These are phyloP conservation scores for Eucera pruinosa DNA, from an alignment of 2,888 invertebrate species.

Conservation along the genomic window DNA sequence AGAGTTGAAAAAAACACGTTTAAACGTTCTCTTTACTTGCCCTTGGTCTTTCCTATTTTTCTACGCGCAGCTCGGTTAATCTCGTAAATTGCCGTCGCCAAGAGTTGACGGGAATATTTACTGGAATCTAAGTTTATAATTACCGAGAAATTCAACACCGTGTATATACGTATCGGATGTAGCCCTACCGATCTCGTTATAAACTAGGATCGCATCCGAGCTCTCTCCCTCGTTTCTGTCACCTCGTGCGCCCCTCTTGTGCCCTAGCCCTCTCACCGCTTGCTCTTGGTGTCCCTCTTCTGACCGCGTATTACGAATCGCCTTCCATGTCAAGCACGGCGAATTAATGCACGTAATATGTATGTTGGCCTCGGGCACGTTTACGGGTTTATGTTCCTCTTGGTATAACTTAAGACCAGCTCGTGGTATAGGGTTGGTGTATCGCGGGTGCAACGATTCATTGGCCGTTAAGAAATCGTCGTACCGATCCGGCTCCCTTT, in stretches of 20 bases:
- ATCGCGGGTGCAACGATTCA: slow-evolving; percentile 67
- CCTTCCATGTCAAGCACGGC: slow-evolving; percentile 78
- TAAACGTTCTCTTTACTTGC: slow-evolving; percentile 33
- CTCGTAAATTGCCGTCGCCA: slow-evolving; percentile 78
- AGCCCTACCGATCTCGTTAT: slow-evolving; percentile 77
- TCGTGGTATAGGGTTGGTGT: slow-evolving; percentile 54
- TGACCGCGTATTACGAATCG: slow-evolving; percentile 79
- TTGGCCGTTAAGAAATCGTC: slow-evolving; percentile 65
- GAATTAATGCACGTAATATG: slow-evolving; percentile 83
- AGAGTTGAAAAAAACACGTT: slow-evolving; percentile 34
- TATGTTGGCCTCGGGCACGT: slow-evolving; percentile 81
- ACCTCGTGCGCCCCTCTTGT: slow-evolving; percentile 58
- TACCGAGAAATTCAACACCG: slow-evolving; percentile 77
- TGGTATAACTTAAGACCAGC: slow-evolving; percentile 78
- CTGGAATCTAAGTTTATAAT: slow-evolving; percentile 82
- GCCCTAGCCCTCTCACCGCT: slow-evolving; percentile 50
- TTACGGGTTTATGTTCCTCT: slow-evolving; percentile 79
- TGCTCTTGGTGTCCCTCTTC: slow-evolving; percentile 68
- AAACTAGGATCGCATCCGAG: slow-evolving; percentile 69
- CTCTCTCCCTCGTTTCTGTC: slow-evolving; percentile 63
- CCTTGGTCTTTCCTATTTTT: slow-evolving; percentile 19
- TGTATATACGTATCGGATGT: slow-evolving; percentile 72
- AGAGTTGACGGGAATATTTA: slow-evolving; percentile 78
- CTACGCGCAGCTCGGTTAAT: slow-evolving; percentile 60
- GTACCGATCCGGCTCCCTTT: slow-evolving; percentile 30